A percentile compares a stretch with the other conserved stretches of the same genome.
Evolutionary conservation across 2,888 invertebrate species (phyloP).

Genomic region (Hartigia nigra): DNA sequence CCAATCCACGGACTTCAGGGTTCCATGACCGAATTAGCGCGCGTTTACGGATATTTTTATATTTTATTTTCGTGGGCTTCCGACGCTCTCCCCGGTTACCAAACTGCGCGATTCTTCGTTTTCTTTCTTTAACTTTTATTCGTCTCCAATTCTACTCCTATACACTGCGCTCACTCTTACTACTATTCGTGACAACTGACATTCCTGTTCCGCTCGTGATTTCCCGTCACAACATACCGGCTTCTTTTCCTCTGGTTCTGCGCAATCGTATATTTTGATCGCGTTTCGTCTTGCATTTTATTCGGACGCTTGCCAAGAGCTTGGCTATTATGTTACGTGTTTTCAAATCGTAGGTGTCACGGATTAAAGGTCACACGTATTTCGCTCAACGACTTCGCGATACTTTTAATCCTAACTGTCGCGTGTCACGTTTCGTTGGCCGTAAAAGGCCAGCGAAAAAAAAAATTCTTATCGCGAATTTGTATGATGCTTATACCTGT

Average conservation of each 20-base stretch:
- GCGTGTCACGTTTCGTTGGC: background rate
- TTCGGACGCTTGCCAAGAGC: background rate
- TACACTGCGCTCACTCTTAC: background rate
- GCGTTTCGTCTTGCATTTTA: background rate
- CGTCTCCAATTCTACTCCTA: background rate
- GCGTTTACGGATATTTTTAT: slow-evolving; percentile 28
- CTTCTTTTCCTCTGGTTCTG: background rate
- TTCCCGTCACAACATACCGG: background rate
- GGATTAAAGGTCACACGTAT: background rate
- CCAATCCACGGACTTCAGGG: background rate
- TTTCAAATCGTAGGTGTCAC: background rate
- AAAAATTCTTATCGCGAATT: background rate
- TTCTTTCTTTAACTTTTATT: background rate
- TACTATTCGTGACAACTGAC: background rate
- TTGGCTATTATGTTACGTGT: background rate
- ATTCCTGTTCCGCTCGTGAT: background rate
- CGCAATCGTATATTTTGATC: background rate
- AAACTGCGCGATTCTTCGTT: background rate
- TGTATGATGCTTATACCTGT: background rate
- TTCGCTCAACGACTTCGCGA: background rate
- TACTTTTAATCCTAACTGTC: background rate
- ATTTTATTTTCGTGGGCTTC: slow-evolving; percentile 9
- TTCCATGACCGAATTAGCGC: slow-evolving; percentile 27
- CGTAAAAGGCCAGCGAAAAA: background rate
- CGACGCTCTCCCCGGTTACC: background rate